These are phyloP conservation scores for Thalassaphorura encarpata DNA, from an alignment of 1,140 invertebrate genomes.

Conservation along the genomic window DNA sequence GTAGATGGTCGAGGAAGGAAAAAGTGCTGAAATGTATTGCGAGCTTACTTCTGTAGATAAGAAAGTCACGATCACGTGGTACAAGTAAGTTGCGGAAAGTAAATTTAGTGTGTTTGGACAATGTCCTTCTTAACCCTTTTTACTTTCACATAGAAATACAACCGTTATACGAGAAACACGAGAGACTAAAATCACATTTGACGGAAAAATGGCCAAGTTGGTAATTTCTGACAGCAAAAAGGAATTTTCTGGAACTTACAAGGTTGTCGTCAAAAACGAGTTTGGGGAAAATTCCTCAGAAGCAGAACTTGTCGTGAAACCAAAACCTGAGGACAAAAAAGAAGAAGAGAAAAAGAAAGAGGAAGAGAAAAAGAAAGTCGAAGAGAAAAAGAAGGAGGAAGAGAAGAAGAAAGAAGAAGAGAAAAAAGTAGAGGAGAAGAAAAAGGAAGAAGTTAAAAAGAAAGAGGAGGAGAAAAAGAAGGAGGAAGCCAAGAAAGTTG, in stretches of 20 bases:
- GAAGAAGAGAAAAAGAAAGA: conserved; percentile 40
- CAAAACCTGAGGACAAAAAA: no score
- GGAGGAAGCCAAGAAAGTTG: conserved; percentile 35
- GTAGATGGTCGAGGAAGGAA: conserved; percentile 60
- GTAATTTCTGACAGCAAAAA: conserved; percentile 57
- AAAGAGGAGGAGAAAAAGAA: conserved; percentile 35
- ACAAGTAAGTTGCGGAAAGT: conserved; percentile 55
- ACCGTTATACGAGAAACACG: conserved; percentile 58
- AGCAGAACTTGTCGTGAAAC: conserved; percentile 60
- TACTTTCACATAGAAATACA: conserved; percentile 46
- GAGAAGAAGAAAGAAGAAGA: conserved; percentile 17
- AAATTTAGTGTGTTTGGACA: no score
- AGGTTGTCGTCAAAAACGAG: conserved; percentile 68
- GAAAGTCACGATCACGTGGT: conserved; percentile 73
- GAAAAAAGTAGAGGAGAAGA: conserved; percentile 18
- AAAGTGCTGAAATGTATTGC: conserved; percentile 64
- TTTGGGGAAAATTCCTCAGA: conserved; percentile 69
- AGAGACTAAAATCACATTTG: conserved; percentile 60
- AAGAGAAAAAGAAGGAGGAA: conserved; percentile 32
- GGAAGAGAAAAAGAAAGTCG: conserved; percentile 36
- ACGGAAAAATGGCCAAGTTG: conserved; percentile 65
- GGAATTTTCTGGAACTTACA: conserved; percentile 63
- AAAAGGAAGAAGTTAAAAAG: conserved; percentile 38
- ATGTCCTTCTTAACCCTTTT: conserved; percentile 3
- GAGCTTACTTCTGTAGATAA: conserved; percentile 60